These are phyloP conservation scores for Muntiacus muntjak DNA, from an alignment of 2,113 vertebrate genomes.

Conservation along the genomic window DNA sequence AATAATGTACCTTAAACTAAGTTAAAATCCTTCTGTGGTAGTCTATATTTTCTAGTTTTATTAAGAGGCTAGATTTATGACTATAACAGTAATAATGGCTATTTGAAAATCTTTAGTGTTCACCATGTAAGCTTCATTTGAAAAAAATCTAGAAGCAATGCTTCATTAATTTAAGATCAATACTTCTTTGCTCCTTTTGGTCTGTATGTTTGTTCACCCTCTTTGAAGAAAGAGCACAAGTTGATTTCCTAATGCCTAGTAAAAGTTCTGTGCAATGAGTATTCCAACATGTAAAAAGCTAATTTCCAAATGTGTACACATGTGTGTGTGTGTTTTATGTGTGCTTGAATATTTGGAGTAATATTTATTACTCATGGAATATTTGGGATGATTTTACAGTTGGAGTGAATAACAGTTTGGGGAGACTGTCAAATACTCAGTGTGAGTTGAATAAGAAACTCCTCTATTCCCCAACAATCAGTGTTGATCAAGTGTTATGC, in stretches of 20 bases:
- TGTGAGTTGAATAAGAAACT: not conserved
- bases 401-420: not conserved
- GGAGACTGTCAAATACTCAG: not conserved
- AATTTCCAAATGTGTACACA: not conserved
- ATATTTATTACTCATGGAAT: not conserved
- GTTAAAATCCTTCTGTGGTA: not conserved
- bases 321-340: not conserved
- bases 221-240: not conserved
- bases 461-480: not conserved
- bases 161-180: slow-evolving; percentile 14
- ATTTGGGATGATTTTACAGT: not conserved
- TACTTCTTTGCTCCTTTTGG: not conserved
- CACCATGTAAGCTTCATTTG: not conserved
- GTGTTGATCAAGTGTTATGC: not conserved
- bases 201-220: not conserved
- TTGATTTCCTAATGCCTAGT: not conserved
- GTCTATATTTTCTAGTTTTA: not conserved
- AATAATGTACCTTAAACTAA: not conserved
- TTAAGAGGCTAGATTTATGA: not conserved
- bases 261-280: not conserved
- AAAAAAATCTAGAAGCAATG: not conserved
- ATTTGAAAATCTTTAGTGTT: not conserved
- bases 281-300: not conserved
- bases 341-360: not conserved
- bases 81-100: not conserved